These are phyloP conservation scores for Anodontia alba DNA, from an alignment of 2,888 invertebrate genomes.

Conservation along the genomic window DNA sequence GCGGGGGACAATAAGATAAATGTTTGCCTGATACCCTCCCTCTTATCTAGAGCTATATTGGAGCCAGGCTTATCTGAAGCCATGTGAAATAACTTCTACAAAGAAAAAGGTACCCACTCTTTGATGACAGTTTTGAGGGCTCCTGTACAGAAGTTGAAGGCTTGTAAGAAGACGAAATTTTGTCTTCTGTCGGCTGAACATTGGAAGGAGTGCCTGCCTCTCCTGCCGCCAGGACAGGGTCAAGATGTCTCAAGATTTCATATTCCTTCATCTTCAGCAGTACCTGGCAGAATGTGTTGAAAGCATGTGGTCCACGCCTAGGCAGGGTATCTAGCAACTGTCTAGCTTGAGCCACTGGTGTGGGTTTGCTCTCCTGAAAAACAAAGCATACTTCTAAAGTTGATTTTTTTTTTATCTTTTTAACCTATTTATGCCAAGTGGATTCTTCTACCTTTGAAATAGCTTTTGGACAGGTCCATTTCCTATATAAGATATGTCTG, in stretches of 20 bases:
- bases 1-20: no score
- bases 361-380: background rate
- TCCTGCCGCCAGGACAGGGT: constrained; percentile 21
- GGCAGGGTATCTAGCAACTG: constrained; percentile 47
- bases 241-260: constrained; percentile 28
- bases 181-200: background rate
- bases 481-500: no score
- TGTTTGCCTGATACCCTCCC: no score
- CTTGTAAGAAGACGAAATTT: background rate
- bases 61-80: no score
- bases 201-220: background rate
- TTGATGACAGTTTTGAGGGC: background rate
- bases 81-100: no score
- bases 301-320: constrained; percentile 43
- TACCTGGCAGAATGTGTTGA: constrained; percentile 28
- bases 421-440: no score
- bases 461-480: no score
- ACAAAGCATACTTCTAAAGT: no score
- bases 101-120: no score
- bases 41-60: no score
- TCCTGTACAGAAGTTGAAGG: background rate
- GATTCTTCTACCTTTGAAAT: no score
- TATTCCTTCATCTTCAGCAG: constrained; percentile 27
- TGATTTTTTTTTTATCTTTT: no score
- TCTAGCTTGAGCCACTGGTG: constrained; percentile 10